Evolutionary conservation across 2,888 invertebrate species (phyloP), one percentile per base, ranked within the genome.

Genomic region (Fragum sueziense): DNA sequence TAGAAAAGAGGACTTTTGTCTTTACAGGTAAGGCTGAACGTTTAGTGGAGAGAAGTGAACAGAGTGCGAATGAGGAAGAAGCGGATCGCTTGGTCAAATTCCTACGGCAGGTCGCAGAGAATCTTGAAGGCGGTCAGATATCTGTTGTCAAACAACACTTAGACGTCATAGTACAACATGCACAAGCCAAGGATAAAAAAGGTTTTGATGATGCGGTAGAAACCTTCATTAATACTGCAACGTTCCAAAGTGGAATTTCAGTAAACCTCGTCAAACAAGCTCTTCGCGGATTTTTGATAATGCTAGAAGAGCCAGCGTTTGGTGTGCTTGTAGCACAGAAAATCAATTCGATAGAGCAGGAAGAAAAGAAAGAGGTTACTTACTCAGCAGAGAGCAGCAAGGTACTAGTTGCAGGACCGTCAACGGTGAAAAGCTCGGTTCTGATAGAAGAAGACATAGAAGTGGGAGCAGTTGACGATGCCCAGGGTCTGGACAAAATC

Each of bases 181-280:
- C 57, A 25, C n/a, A 57, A 14, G 57, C n/a, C 11, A 14, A 25
- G 2, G 7, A 27, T 25, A 57, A 57, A 25, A 27, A 57, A 25
- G 57, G 6, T 1, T 57, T 57, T n/a, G 57, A 57, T 14, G 25
- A 57, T 3, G 27, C 25, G 6, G 14, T 57, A 2, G 27, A 57
- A 11, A 25, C n/a, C n/a, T 57, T 57, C 27, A 57, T 27, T 4
- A 57, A 57, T 22, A n/a, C 27, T 22, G 57, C 57, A 11, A 57
- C 27, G 9, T 57, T 57, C 14, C n/a, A 57, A 57, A 27, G 57
- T 25, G 57, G 57, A n/a, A 57, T 57, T 57, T 57, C 57, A 22
- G 27, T 57, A 3, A 57, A 57, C 57, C 27, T 57, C 2, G 25
- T 57, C 25, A 57, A 57, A n/a, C 57, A 57, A 25, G 11, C 57